Evolutionary conservation across 1,140 invertebrate genomes (phyloP), one percentile per base, ranked within the genome.

Genomic region (Conus ventricosus): DNA sequence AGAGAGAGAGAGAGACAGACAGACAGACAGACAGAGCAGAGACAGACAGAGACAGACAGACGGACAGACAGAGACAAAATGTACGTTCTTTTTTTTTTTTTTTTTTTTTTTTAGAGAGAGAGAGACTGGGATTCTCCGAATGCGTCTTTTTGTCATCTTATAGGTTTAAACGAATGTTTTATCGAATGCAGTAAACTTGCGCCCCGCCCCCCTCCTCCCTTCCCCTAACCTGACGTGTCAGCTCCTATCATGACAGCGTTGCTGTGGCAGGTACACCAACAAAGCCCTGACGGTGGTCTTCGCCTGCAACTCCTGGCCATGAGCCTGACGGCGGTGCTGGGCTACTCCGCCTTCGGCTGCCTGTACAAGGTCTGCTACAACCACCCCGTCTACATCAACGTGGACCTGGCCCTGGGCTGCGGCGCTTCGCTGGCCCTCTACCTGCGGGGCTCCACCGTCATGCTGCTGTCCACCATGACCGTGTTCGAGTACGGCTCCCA

Each of bases 401-500:
- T 93, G 5, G 60, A 17, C 17, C 88, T 92, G 5, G 87, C 89
- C 4, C 82, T 93, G 8, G 86, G 88, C 39, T 90, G 90, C 55
- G 78, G 51, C 0, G 81, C 87, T 5, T 84, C 90, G 25, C 39
- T 93, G 25, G 86, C 90, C 15, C 86, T 93, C 11, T 93, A 93
- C 85, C n/a, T 93, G 5, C 53, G 90, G 39, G 91, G 91, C 25
- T 90, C 91, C 25, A 76, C 90, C 55, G 87, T 94, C 51, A 83
- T 93, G 13, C 63, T 93, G 8, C 27, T 92, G 54, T 92, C 93
- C 6, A 92, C 93, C 13, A 90, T 92, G 55, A 90, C 92, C 17
- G 88, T 94, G 25, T 94, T 93, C 86, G 90, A 92, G 71, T 94
- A 93, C 89, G 93, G 93, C 10, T 90, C 90, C 2, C 89, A 90